These are phyloP conservation scores for Panagrolaimus sp. DNA, from an alignment of 1,140 invertebrate species.

Conservation along the genomic window DNA sequence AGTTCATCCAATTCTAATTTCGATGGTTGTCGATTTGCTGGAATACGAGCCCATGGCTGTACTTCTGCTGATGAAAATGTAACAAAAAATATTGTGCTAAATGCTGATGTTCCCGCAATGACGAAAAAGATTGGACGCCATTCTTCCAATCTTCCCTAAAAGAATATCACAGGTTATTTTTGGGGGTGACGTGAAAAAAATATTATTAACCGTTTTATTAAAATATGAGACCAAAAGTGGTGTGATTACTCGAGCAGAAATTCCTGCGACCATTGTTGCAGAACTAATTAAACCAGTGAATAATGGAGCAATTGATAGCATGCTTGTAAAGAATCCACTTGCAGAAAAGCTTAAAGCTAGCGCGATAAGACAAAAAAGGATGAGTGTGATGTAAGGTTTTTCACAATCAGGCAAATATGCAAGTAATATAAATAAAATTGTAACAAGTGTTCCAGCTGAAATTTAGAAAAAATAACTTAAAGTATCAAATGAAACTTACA, in stretches of 20 bases:
- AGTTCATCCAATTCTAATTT: conserved; percentile 9
- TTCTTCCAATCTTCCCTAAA: conserved; percentile 43
- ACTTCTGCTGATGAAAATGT: conserved; percentile 44
- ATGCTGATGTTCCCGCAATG: conserved; percentile 28
- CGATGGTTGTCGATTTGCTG: neutral
- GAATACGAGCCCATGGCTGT: neutral
- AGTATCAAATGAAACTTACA: conserved; percentile 32
- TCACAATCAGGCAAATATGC: conserved; percentile 30
- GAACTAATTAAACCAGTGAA: conserved; percentile 45
- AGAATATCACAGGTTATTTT: neutral
- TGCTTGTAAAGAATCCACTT: conserved; percentile 45
- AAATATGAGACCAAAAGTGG: conserved; percentile 37
- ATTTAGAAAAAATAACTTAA: neutral
- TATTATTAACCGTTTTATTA: conserved; percentile 31
- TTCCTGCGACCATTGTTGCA: conserved; percentile 38
- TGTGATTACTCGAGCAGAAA: conserved; percentile 33
- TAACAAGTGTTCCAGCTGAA: conserved; percentile 36
- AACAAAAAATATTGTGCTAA: conserved; percentile 35
- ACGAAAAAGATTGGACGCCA: conserved; percentile 41
- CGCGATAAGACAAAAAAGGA: conserved; percentile 37
- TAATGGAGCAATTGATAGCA: conserved; percentile 40
- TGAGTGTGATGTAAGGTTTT: conserved; percentile 28
- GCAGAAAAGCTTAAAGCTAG: conserved; percentile 35
- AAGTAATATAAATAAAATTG: conserved; percentile 30
- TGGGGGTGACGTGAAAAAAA: too few species aligned